Conservation (phyloP, 2,888 invertebrate genomes). For the Acrocyrtus sp. region DNA sequence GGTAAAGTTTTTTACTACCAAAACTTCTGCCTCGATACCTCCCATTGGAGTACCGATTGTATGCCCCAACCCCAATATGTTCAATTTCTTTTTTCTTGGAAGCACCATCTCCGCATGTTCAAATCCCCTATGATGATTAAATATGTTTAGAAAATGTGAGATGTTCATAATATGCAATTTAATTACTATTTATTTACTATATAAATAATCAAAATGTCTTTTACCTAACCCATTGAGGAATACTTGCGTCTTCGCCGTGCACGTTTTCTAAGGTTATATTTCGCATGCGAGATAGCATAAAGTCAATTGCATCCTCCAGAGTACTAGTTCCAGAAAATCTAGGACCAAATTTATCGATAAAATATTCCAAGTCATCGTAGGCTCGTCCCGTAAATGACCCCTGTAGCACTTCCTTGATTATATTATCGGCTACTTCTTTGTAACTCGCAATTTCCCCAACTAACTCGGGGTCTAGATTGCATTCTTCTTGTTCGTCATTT, state of each 20-base stretch:
- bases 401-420: conserved; percentile 69
- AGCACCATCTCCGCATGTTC: conserved; percentile 65
- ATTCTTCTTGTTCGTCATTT: too few relatives aligned
- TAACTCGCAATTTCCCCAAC: conserved; percentile 73
- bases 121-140: conserved; percentile 63
- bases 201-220: too few relatives aligned
- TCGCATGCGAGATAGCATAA: conserved; percentile 64
- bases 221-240: conserved; percentile 36
- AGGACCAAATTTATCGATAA: conserved; percentile 67
- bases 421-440: conserved; percentile 68
- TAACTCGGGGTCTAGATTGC: conserved; percentile 65
- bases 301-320: conserved; percentile 66
- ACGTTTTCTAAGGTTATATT: conserved; percentile 65
- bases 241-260: conserved; percentile 65
- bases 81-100: conserved; percentile 64
- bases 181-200: neutral
- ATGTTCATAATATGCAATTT: neutral
- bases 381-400: conserved; percentile 72
- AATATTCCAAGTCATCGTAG: conserved; percentile 70
- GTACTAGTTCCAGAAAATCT: conserved; percentile 65
- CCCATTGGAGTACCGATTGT: conserved; percentile 57
- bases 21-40: conserved; percentile 53
- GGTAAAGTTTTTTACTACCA: conserved; percentile 57
- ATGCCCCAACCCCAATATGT: conserved; percentile 52
- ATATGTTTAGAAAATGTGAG: too few relatives aligned